Evolutionary conservation across 2,113 vertebrate species (phyloP), one percentile per base, ranked within the genome.

Genomic region (Solenodon paradoxus): DNA sequence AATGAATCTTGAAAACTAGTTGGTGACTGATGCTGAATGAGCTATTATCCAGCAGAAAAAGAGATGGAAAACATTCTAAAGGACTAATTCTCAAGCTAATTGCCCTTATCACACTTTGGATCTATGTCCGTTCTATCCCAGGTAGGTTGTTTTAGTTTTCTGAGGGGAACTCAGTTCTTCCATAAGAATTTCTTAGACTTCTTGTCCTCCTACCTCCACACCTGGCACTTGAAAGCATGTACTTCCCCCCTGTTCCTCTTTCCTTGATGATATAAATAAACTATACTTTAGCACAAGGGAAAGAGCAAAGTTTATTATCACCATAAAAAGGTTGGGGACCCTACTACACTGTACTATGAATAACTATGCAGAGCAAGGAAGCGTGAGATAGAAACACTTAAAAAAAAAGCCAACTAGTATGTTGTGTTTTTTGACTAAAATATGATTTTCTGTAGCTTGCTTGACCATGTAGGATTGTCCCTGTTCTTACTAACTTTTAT

Each of bases 401-500:
- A 13, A 32, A 26, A 35, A 66, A 66, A 35, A 66, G 19, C 15
- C 35, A 66, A 66, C 7, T 66, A 38, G 40, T 79, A 20, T 72
- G 30, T 8, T 77, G 1, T n/a, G 13, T 28, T 75, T 9, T 47
- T 74, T 74, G 88, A 35, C 47, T 49, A 66, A n/a, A 55, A 32
- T 78, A 42, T 51, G 55, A 49, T 80, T 90, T 89, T 92, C 35
- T 75, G n/a, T 66, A 59, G 63, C 35, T 74, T 79, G 16, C 32
- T 71, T 72, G 47, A 51, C 49, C 15, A 28, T 28, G 35, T 57
- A 66, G 11, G 30, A 85, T 61, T 80, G 57, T n/a, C 49, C 35
- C 15, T 51, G 64, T 66, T 92, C 42, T 96, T 95, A n/a, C 75
- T 38, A 96, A 79, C 78, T 11, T n/a, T 82, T 38, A 57, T 90